Percentiles rank a stretch among this genome's conserved stretches.
Conservation (phyloP, 2,888 invertebrate species). For the Trichacis sp. region DNA sequence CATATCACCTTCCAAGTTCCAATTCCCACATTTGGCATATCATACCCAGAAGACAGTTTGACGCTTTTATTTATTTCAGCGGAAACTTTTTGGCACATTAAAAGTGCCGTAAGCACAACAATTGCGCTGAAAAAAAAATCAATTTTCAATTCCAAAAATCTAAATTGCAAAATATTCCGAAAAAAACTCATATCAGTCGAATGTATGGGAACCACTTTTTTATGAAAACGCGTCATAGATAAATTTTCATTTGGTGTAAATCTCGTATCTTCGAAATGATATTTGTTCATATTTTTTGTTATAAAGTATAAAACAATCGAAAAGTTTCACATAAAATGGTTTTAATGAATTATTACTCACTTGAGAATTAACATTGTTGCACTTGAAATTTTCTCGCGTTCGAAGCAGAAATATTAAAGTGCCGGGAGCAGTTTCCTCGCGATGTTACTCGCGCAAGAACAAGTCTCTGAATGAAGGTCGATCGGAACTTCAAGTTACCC, state of each 20-base stretch:
- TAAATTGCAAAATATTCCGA: background rate
- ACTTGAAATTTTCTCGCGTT: background rate
- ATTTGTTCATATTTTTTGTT: background rate
- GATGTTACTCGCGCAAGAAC: background rate
- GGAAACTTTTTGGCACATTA: conserved; percentile 12
- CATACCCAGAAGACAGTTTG: conserved; percentile 66
- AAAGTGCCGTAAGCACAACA: conserved; percentile 16
- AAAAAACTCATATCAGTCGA: background rate
- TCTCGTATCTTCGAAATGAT: background rate
- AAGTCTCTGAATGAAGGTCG: conserved; percentile 1
- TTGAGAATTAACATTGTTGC: no score
- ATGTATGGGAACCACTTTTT: background rate
- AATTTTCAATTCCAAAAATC: background rate
- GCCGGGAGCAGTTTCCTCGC: background rate
- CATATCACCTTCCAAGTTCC: conserved; percentile 70
- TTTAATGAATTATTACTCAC: no score
- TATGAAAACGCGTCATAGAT: background rate
- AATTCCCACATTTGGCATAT: conserved; percentile 79
- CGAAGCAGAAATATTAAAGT: no score
- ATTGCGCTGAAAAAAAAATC: conserved; percentile 5
- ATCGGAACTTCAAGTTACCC: background rate
- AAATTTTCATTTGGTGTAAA: no score
- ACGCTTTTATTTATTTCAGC: conserved; percentile 49
- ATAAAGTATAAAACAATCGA: background rate
- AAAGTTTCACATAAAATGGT: no score